Conservation (phyloP, 2,797 vertebrate species). For the Phataginus tricuspis region DNA sequence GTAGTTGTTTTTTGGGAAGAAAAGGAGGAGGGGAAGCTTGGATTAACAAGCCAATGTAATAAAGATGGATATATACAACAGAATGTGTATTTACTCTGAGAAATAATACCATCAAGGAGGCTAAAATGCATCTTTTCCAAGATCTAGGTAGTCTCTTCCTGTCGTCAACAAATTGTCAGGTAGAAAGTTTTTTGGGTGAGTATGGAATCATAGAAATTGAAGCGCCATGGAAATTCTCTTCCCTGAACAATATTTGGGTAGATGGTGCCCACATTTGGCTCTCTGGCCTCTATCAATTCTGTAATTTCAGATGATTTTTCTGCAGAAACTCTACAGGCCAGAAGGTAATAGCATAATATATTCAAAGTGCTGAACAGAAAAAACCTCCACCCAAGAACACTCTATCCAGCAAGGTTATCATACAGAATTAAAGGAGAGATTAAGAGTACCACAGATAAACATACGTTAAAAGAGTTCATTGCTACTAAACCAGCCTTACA, state of each 20-base stretch:
- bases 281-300: neutral
- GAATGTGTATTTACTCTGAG: neutral
- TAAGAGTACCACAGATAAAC: too few species aligned
- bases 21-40: neutral
- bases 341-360: too few species aligned
- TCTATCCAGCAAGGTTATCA: too few species aligned
- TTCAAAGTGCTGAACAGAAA: neutral
- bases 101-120: neutral
- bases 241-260: neutral
- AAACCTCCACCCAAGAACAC: too few species aligned
- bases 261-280: neutral
- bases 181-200: neutral
- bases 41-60: neutral
- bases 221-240: neutral
- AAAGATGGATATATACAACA: neutral
- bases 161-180: neutral
- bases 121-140: neutral
- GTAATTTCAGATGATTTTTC: neutral
- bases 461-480: too few species aligned
- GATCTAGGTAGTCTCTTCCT: neutral
- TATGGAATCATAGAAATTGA: neutral
- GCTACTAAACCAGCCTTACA: too few species aligned
- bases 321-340: neutral
- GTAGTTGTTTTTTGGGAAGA: neutral
- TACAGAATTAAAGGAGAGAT: too few species aligned